Evolutionary conservation across 1,140 invertebrate genomes (phyloP).

Genomic region (Goniozus legneri): DNA sequence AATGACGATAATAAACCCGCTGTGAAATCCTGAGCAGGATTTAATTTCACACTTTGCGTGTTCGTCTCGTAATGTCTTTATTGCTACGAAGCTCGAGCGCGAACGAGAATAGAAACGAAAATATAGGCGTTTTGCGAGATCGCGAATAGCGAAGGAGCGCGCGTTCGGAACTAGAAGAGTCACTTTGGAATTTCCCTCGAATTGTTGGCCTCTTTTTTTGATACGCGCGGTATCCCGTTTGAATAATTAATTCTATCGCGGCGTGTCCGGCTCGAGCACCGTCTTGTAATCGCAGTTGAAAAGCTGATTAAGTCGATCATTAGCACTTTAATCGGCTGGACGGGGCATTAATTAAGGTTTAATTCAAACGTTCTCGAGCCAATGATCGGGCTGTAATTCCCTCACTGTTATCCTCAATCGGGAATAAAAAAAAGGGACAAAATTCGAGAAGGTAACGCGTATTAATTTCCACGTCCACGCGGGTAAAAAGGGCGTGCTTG

Average conservation of each 20-base stretch:
- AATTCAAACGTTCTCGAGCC: background rate
- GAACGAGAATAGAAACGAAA: too few species aligned
- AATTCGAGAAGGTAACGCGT: background rate
- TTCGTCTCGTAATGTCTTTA: conserved; percentile 2
- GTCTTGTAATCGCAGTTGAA: background rate
- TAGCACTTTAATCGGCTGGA: background rate
- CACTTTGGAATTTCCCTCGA: too few species aligned
- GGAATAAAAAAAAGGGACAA: background rate
- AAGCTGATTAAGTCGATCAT: background rate
- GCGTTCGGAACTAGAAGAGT: too few species aligned
- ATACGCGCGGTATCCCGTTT: too few species aligned
- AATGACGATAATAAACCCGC: conserved; percentile 4
- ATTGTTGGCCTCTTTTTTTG: too few species aligned
- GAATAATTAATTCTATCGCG: too few species aligned
- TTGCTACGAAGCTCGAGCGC: background rate
- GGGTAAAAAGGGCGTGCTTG: background rate
- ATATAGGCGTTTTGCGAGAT: too few species aligned
- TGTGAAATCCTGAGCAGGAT: conserved; percentile 5
- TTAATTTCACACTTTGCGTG: conserved; percentile 8
- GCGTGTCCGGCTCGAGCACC: conserved; percentile 6
- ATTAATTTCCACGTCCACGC: background rate
- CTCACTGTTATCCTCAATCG: too few species aligned
- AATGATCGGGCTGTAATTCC: too few species aligned
- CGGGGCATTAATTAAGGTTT: background rate
- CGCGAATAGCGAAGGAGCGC: too few species aligned